Evolutionary conservation across 2,797 vertebrate genomes (phyloP).

Genomic region (Denticeps clupeoides): DNA sequence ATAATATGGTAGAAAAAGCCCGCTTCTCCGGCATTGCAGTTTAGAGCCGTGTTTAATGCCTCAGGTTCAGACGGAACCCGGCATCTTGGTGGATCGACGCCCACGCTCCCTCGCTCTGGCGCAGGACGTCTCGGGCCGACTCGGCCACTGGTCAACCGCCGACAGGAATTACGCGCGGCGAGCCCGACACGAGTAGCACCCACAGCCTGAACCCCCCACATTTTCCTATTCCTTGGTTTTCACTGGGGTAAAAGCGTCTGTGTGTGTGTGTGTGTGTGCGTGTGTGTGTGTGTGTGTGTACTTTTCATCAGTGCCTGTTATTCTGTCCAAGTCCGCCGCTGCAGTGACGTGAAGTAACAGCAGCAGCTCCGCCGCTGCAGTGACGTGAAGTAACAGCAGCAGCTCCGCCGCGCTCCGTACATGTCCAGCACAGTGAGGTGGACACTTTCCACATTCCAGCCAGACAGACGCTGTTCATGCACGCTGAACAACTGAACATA

Average conservation of each 20-base stretch:
- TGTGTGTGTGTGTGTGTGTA: too few species aligned
- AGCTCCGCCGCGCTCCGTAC: slow-evolving; percentile 22
- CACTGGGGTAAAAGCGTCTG: background rate
- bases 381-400: slow-evolving; percentile 29
- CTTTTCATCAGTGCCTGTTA: slow-evolving; percentile 28
- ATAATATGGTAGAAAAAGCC: too few species aligned
- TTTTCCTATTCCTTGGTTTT: background rate
- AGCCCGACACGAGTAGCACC: too few species aligned
- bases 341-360: slow-evolving; percentile 30
- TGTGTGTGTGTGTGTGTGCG: too few species aligned
- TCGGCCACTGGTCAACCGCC: too few species aligned
- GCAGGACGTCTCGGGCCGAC: too few species aligned
- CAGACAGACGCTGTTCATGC: background rate
- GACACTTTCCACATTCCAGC: slow-evolving; percentile 2
- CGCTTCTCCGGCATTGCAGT: too few species aligned
- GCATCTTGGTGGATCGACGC: too few species aligned
- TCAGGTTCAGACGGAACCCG: too few species aligned
- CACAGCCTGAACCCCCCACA: background rate
- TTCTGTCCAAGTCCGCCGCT: slow-evolving; percentile 27
- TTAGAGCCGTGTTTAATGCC: too few species aligned
- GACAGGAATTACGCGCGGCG: too few species aligned
- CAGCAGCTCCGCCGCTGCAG: slow-evolving; percentile 32
- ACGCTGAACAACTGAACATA: background rate
- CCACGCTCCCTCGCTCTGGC: too few species aligned
- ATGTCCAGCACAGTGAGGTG: background rate